Evolutionary conservation across 2,797 vertebrate species (phyloP), one percentile per base, ranked within the genome.

Genomic region (Takifugu ocellatus): DNA sequence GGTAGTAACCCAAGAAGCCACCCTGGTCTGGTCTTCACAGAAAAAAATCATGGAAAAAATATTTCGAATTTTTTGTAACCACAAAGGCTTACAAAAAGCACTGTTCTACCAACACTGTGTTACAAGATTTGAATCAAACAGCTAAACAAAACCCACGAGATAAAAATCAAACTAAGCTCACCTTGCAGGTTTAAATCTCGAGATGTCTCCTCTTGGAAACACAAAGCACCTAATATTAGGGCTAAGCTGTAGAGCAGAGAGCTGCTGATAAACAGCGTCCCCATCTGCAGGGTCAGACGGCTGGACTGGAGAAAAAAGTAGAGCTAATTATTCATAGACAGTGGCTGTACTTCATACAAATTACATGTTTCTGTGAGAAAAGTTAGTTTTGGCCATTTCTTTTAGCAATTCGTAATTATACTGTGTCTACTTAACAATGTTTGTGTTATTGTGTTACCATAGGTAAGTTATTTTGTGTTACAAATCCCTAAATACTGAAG

Each of bases 141-240:
- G 31, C 31, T 33, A 10, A 33, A 33, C 5, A 29, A 39, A 39
- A 39, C 12, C 10, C 29, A 3, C 29, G 6, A 31, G 29, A 36
- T 15, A 25, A 0, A 6, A 29, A 54, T 4, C 0, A 14, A 39
- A 55, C 0, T 3, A n/a, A 44, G 5, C 68, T 85, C 75, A 99
- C 97, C 91, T 91, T 6, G 96, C 90, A 17, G 93, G 89, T 43
- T 82, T 92, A 64, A 99, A 98, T 65, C 92, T 89, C 0, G 91
- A 91, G 68, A 94, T 80, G 54, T 98, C 90, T 0, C 93, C 93
- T 84, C 84, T 91, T 16, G 94, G 91, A 79, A 96, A 99, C 54
- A 96, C 93, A 12, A 92, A 91, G 64, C 97, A 98, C 70, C 81
- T 92, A 68, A 99, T 92, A 70, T 92, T 91, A 10, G 90, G 79